Base-by-base conservation (phyloP, 2,797 vertebrate species). In the Paratrypauchen microcephalus region DNA sequence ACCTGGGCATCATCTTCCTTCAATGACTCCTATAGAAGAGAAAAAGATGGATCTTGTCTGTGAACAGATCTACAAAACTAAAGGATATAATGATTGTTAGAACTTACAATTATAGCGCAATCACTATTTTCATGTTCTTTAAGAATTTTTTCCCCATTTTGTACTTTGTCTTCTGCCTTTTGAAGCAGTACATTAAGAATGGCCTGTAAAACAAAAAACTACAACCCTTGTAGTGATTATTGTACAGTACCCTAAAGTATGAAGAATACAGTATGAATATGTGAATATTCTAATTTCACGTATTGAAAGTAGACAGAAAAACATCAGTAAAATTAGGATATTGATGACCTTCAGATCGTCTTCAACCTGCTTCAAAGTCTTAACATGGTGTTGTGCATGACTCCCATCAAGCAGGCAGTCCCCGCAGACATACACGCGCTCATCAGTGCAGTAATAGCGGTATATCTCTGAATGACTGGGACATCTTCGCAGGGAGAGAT, bases 391-490 rank as follows among this genome's bases (percentile, higher is more conserved):
- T 69, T 87, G 74, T 41, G 76, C 36, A 0, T 93, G 91, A 65
- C 56, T 69, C 66, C 92, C 91, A 9, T 89, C 89, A 77, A 93
- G 81, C 72, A 92, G 76, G 30, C 92, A 93, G 83, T 93, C 91
- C 0, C 83, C 66, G 4, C 92, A 94, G 73, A 89, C 68, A 6
- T 92, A 93, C 60, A 85, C 71, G 66, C 83, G 78, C 50, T 94
- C 93, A 12, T 93, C 90, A 0, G 86, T 82, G 19, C 92, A 93
- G 79, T 92, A 93, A 80, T 92, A 93, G 39, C 88, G 79, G 61
- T 89, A 86, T 3, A 92, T 69, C 75, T 93, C 91, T 0, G 71
- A 41, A 76, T 94, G 92, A 0, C 62, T 65, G 0, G 82, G 83
- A 56, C 92, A 93, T 74, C 85, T 80, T 26, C 88, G 73, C 74